Base-by-base conservation (phyloP, 2,888 invertebrate species). In the Escarpia spicata region DNA sequence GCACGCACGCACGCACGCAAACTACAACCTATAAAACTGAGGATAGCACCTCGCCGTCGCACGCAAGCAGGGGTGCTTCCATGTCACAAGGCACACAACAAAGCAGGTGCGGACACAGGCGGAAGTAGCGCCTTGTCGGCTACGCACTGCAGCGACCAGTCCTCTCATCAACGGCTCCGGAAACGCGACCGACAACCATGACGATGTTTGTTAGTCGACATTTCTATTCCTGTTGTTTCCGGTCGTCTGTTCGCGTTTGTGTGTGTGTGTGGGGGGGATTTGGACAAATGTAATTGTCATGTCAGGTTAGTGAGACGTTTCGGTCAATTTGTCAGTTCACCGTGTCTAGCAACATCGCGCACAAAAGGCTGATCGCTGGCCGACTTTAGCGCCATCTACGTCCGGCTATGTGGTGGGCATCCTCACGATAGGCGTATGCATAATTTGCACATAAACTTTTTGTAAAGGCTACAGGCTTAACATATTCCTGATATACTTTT, bases 191-290 rank as follows among this genome's bases (percentile, higher is more conserved):
- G 75, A 75, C n/a, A 75, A 75, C 75, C 15, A 75, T n/a, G 26
- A 15, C 52, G 75, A 75, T 26, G 75, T 3, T 75, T 75, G 75
- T 75, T 52, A 26, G 26, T n/a, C 75, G 75, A 75, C 75, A n/a
- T 19, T 75, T 75, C 75, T 75, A 75, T 75, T 75, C 75, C 75
- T 75, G 75, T 19, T n/a, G 75, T 75, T 75, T 75, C 75, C 75
- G 75, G 75, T n/a, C 75, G 75, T 75, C 75, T 75, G 75, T 26
- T 75, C 75, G 19, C 75, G 6, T 6, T 15, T 75, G 75, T 19
- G 26, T 3, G 75, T 75, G 75, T 15, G n/a, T n/a, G n/a, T n/a
- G n/a, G n/a, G n/a, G 26, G 75, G 19, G 26, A 26, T 75, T 26
- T 75, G 4, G 19, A 75, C 26, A 26, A 15, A 75, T 75, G 19